Base-by-base conservation (phyloP, 2,888 invertebrate genomes). In the Prenolepis imparis region DNA sequence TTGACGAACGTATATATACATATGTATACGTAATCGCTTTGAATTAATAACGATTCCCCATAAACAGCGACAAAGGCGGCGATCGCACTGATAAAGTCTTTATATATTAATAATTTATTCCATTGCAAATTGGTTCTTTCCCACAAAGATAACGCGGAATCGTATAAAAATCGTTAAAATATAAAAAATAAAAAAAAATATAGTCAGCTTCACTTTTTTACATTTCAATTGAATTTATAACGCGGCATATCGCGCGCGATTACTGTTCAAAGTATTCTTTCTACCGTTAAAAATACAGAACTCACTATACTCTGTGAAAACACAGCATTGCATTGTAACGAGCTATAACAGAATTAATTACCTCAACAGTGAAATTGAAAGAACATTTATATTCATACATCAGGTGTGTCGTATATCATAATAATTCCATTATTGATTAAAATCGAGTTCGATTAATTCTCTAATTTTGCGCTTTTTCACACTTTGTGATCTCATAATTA, bases 21-120 rank as follows among this genome's bases (percentile, higher is more conserved):
- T 36, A 36, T 36, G 4, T 36, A 24, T 36, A 52, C n/a, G n/a
- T n/a, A 48, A 75, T 66, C 48, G 21, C 36, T 52, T 75, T 52
- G 24, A 75, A 66, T 75, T 75, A 75, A 75, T 36, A 64, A 64
- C 48, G 36, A 75, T 36, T 64, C 48, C 9, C 48, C 5, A 11
- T 15, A 41, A 63, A 32, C 9, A 18, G 18, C 36, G 11, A 0
- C 11, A 63, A 48, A 75, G 32, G 4, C 32, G 15, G 3, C 44
- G n/a, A 18, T 1, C 1, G 2, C 44, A 3, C 32, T 44, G 21
- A 36, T 48, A 5, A 66, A 36, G 18, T 66, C 52, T 36, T 75
- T 18, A 11, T 41, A 24, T 21, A 66, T 64, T 74, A 74, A 74
- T 32, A 32, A 48, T 63, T 73, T 21, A 32, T 64, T 21, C 36